phyloP scores from a whole-genome alignment of 2,797 vertebrate genomes.

The Phoxinus dragarum region DNA sequence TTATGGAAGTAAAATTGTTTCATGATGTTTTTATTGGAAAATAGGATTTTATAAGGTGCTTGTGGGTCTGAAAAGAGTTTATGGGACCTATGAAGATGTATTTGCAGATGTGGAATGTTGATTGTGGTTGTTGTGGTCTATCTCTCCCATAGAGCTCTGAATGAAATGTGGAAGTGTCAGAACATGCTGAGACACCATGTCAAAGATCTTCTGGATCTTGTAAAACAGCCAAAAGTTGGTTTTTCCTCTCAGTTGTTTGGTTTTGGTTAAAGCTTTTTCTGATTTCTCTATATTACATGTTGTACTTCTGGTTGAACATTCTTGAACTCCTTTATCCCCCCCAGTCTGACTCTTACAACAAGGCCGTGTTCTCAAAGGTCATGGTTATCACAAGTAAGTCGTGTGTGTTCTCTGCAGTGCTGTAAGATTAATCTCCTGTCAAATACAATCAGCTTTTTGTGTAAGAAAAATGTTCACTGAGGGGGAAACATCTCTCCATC shows the following conservation, averaged over 20 bases:
- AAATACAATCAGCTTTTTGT: not conserved
- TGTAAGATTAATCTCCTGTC: not conserved
- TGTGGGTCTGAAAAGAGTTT: not conserved
- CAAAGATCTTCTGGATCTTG: constrained; percentile 93
- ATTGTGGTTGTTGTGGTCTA: constrained; percentile 1
- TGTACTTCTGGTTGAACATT: constrained; percentile 6
- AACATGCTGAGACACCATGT: constrained; percentile 93
- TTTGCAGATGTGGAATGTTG: not conserved
- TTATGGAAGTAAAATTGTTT: not conserved
- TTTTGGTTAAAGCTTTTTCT: not conserved
- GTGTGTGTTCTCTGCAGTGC: not conserved
- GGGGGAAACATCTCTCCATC: not conserved
- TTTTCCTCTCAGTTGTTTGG: constrained; percentile 13
- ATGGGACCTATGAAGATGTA: constrained; percentile 17
- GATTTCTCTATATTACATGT: not conserved
- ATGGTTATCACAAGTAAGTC: constrained; percentile 99
- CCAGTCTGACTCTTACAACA: constrained; percentile 94
- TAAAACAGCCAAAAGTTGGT: constrained; percentile 95
- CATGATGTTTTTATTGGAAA: not conserved
- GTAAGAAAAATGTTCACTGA: not conserved
- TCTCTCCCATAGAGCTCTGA: constrained; percentile 84
- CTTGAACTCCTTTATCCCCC: constrained; percentile 64
- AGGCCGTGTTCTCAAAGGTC: constrained; percentile 97
- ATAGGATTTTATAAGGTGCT: not conserved
- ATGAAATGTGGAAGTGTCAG: constrained; percentile 99